phyloP scores from a whole-genome alignment of 2,113 vertebrate genomes.

The Tringa solitaria region DNA sequence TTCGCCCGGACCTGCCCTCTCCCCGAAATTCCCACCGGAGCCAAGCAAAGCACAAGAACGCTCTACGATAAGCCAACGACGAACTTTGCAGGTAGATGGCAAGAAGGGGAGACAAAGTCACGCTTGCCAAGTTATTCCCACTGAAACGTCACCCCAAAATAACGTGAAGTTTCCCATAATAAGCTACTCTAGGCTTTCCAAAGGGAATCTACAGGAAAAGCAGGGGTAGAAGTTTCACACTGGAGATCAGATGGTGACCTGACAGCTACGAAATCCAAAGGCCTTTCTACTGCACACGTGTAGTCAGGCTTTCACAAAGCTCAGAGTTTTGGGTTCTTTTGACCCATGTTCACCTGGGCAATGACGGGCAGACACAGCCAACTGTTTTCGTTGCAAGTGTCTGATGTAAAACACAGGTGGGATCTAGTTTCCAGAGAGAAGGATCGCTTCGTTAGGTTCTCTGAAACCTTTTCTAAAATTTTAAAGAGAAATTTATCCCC shows the following conservation, averaged over 20 bases:
- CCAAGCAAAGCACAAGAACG: neutral
- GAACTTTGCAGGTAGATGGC: neutral
- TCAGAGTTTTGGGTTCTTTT: too few relatives aligned
- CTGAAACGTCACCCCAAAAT: neutral
- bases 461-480: neutral
- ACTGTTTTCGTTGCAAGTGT: neutral
- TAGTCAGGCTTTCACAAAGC: too few relatives aligned
- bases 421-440: neutral
- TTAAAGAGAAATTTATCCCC: neutral
- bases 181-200: neutral
- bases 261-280: too few relatives aligned
- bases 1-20: rapidly evolving
- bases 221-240: neutral
- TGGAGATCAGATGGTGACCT: neutral
- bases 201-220: neutral
- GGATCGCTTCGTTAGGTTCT: neutral
- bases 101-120: neutral
- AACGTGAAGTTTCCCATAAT: neutral
- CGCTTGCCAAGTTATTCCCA: neutral
- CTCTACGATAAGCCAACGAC: neutral
- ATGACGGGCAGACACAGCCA: too few relatives aligned
- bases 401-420: neutral
- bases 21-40: neutral
- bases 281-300: too few relatives aligned
- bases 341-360: too few relatives aligned